These are phyloP conservation scores for Cephalopholis sonnerati DNA, from an alignment of 2,113 vertebrate genomes.

Conservation along the genomic window DNA sequence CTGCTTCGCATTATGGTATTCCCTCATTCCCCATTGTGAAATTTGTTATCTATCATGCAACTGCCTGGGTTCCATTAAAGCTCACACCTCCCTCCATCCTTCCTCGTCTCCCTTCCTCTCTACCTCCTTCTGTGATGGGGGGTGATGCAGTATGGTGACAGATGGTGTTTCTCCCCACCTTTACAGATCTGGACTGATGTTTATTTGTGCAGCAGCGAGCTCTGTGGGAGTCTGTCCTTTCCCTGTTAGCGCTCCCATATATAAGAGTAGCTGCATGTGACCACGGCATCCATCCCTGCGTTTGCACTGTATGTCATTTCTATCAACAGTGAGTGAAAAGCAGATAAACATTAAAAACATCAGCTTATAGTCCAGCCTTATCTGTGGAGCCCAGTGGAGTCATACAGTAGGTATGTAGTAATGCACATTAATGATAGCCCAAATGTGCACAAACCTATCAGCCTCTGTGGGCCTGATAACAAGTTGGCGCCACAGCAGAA, in stretches of 20 bases:
- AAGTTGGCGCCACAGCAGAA: slow-evolving; percentile 55
- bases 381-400: slow-evolving; percentile 53
- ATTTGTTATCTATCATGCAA: slow-evolving; percentile 76
- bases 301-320: slow-evolving; percentile 8
- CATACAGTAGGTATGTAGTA: slow-evolving; percentile 68
- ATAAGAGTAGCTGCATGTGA: slow-evolving; percentile 1
- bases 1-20: slow-evolving; percentile 78
- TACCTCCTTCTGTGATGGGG: slow-evolving; percentile 25
- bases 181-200: slow-evolving; percentile 46
- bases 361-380: slow-evolving; percentile 24
- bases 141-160: slow-evolving; percentile 37
- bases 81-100: slow-evolving; percentile 45
- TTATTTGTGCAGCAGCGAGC: slow-evolving; percentile 41
- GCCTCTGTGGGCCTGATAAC: slow-evolving; percentile 67
- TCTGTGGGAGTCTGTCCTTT: slow-evolving; percentile 36
- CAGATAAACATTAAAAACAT: slow-evolving; percentile 26
- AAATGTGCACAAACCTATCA: slow-evolving; percentile 56
- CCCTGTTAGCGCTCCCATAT: slow-evolving; percentile 11
- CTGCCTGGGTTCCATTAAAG: slow-evolving; percentile 68
- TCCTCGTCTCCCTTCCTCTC: slow-evolving; percentile 28
- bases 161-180: slow-evolving; percentile 51
- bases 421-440: slow-evolving; percentile 71
- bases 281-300: slow-evolving; percentile 19
- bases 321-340: slow-evolving; percentile 1
- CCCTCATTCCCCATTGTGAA: slow-evolving; percentile 73